Base-by-base conservation (phyloP, 2,113 vertebrate species). In the Eira barbara region DNA sequence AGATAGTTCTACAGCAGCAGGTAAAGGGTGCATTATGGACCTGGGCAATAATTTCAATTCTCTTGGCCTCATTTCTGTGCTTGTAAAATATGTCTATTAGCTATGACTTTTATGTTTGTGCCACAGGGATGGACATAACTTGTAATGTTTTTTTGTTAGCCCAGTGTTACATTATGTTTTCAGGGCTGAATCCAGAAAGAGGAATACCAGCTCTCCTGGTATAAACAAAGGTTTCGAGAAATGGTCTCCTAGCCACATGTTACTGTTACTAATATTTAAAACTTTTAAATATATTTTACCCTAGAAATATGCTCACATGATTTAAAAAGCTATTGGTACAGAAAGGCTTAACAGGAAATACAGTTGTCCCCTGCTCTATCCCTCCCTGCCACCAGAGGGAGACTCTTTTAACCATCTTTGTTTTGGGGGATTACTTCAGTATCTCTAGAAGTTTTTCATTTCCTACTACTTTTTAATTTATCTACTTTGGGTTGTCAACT, bases 181-280 rank as follows among this genome's bases (percentile, higher is more conserved):
- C 52, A 94, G 89, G 71, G 29, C 25, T 95, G 94, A 96, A 71
- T 95, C 25, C 65, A 49, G 23, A 88, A 94, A 82, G 45, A 67
- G 17, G 69, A 89, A 59, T 55, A 17, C 11, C 49, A 20, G 29
- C 47, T 91, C 14, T 94, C 73, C 39, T 63, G 34, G 21, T 55
- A 45, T 63, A 80, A 18, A 79, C 27, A 78, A 14, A 91, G 7
- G 21, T 76, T 83, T 86, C 20, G 34, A 27, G 52, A 86, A 95
- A 86, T 82, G 39, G 27, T 18, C 20, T 45, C 7, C 73, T 0
- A 93, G 13, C 13, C 42, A 49, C 12, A 27, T 7, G 14, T 73
- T 92, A 49, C n/a, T 71, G 31, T 61, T 69, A 52, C 9, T 47
- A 79, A 49, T 92, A 69, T 86, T 87, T 23, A 20, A n/a, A 81